These are phyloP conservation scores for Rhincodon typus DNA, from an alignment of 2,797 vertebrate genomes.

Conservation along the genomic window DNA sequence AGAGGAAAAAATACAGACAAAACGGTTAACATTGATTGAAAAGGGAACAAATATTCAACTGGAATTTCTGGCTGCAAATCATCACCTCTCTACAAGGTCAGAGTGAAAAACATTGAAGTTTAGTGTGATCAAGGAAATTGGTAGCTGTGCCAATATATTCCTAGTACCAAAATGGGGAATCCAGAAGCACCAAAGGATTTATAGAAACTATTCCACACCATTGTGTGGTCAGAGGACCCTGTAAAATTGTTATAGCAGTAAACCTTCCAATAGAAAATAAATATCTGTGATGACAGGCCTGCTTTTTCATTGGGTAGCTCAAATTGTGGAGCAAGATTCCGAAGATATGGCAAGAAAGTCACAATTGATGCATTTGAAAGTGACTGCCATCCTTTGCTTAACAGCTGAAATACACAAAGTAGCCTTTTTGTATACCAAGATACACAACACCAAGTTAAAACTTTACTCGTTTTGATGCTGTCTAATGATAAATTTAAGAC, in stretches of 20 bases:
- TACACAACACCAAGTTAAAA: not conserved
- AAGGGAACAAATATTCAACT: not conserved
- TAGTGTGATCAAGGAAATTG: not conserved
- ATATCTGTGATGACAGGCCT: not conserved
- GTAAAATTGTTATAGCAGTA: not conserved
- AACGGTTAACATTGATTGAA: not conserved
- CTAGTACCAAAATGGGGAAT: not conserved
- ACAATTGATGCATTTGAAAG: not conserved
- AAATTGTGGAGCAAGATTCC: not conserved
- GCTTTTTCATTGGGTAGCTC: not conserved
- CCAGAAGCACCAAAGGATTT: not conserved
- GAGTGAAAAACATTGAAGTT: not conserved
- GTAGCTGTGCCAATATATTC: not conserved
- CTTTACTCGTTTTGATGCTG: not conserved
- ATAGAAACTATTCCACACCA: not conserved
- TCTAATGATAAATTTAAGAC: conserved; percentile 25
- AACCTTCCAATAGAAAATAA: not conserved
- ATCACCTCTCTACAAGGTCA: not conserved
- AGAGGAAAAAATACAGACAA: not conserved
- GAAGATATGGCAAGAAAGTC: not conserved
- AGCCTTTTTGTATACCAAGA: not conserved
- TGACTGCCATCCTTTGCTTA: not conserved
- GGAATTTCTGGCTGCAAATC: not conserved
- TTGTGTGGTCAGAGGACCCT: not conserved
- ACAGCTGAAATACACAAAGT: not conserved